Evolutionary conservation across 2,113 vertebrate genomes (phyloP).

Genomic region (Gadus macrocephalus): DNA sequence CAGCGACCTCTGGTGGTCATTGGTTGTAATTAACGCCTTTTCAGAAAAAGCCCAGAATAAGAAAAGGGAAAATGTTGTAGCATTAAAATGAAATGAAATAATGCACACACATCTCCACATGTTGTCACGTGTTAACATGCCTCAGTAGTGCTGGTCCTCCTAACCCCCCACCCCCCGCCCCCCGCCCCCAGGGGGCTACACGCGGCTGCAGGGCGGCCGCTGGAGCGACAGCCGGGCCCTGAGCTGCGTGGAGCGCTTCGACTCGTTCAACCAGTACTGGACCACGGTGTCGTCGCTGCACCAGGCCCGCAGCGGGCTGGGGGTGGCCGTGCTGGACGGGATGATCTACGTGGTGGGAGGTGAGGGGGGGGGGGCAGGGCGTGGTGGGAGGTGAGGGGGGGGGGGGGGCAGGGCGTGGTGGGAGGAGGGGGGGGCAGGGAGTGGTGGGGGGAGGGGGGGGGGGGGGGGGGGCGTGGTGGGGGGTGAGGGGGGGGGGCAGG

Average conservation of each 20-base stretch:
- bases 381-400: too few relatives aligned
- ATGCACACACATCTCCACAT: too few relatives aligned
- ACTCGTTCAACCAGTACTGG: constrained; percentile 98
- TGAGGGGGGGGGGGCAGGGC: constrained; percentile 58
- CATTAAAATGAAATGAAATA: too few relatives aligned
- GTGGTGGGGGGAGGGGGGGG: too few relatives aligned
- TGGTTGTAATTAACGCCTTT: not conserved
- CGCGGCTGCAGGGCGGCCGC: constrained; percentile 88
- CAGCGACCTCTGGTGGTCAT: too few relatives aligned
- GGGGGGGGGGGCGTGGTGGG: too few relatives aligned
- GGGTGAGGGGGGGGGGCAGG: too few relatives aligned
- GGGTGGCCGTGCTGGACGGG: constrained; percentile 87
- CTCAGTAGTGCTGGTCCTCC: too few relatives aligned
- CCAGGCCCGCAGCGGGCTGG: constrained; percentile 92
- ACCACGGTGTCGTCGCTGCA: constrained; percentile 95
- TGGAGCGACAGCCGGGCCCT: constrained; percentile 95
- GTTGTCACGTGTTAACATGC: too few relatives aligned
- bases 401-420: too few relatives aligned
- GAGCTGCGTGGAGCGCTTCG: constrained; percentile 95
- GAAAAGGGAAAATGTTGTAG: not conserved
- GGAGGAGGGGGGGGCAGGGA: too few relatives aligned
- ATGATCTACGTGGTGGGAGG: constrained; percentile 98
- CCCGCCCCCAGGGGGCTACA: constrained; percentile 84
- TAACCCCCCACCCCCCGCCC: not conserved
- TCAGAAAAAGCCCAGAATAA: not conserved